These are phyloP conservation scores for Mythimna vitellina DNA, from an alignment of 2,888 invertebrate genomes.

Conservation along the genomic window DNA sequence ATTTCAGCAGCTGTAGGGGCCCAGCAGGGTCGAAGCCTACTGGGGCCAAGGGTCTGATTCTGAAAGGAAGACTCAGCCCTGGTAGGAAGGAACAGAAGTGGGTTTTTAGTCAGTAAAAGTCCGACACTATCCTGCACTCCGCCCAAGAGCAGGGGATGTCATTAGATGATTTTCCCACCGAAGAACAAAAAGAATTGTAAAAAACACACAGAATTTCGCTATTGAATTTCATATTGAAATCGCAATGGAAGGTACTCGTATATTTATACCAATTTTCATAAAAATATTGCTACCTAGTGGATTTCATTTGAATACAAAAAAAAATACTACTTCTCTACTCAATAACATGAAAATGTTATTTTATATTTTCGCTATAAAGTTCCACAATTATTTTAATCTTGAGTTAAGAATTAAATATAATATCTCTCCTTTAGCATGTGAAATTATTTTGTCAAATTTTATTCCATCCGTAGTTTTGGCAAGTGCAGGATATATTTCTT, in stretches of 20 bases:
- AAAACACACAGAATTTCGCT: too few relatives aligned
- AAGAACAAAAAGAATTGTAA: too few relatives aligned
- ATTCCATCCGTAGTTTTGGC: slow-evolving; percentile 76
- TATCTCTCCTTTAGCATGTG: slow-evolving; percentile 34
- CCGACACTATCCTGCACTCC: too few relatives aligned
- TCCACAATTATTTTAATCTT: slow-evolving; percentile 9
- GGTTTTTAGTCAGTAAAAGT: too few relatives aligned
- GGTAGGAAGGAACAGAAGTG: too few relatives aligned
- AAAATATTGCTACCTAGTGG: neutral
- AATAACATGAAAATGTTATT: neutral
- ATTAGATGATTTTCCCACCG: too few relatives aligned
- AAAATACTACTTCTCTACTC: neutral
- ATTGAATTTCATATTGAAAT: neutral
- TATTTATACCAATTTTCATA: neutral
- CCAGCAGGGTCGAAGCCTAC: too few relatives aligned
- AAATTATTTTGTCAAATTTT: slow-evolving; percentile 74
- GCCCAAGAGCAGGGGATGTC: too few relatives aligned
- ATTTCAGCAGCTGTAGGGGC: too few relatives aligned
- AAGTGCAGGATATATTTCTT: slow-evolving; percentile 80
- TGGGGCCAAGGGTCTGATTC: too few relatives aligned
- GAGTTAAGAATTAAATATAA: slow-evolving; percentile 32
- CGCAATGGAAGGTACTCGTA: neutral
- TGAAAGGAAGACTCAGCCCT: too few relatives aligned
- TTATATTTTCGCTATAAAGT: neutral
- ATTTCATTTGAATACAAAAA: neutral